Conservation (phyloP, 2,113 vertebrate genomes). For the Toxotes chatareus region DNA sequence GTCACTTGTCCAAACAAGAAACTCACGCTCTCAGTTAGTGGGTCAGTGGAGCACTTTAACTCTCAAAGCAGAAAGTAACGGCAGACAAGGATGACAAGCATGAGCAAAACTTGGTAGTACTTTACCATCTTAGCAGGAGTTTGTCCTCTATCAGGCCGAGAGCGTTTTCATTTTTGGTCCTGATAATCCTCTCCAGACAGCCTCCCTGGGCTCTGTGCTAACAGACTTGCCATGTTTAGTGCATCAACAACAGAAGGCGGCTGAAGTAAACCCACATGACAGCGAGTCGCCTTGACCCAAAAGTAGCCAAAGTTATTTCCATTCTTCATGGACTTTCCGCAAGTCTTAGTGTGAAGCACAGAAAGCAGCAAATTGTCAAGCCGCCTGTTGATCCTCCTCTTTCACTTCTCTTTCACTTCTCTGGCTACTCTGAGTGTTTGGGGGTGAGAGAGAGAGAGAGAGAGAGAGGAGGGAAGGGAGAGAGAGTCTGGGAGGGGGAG, state of each 20-base stretch:
- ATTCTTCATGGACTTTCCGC: conserved; percentile 49
- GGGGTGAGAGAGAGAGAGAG: conserved; percentile 35
- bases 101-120: conserved; percentile 38
- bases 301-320: conserved; percentile 52
- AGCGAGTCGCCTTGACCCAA: conserved; percentile 27
- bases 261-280: conserved; percentile 63
- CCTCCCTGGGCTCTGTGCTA: conserved; percentile 44
- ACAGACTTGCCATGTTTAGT: conserved; percentile 62
- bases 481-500: conserved; percentile 71
- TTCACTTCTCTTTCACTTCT: conserved; percentile 67
- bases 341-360: conserved; percentile 34
- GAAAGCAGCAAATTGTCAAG: conserved; percentile 37
- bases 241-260: conserved; percentile 46
- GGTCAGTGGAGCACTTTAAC: conserved; percentile 66
- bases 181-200: conserved; percentile 59
- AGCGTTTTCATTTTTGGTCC: conserved; percentile 56
- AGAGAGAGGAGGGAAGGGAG: conserved; percentile 26
- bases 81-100: not conserved
- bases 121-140: conserved; percentile 81
- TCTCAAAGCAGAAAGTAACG: conserved; percentile 21
- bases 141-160: conserved; percentile 55
- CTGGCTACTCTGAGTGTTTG: conserved; percentile 56
- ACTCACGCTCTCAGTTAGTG: conserved; percentile 36
- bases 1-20: conserved; percentile 41
- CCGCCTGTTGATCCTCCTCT: conserved; percentile 76